Conservation (phyloP, 2,113 vertebrate genomes). For the Gobiocypris rarus region DNA sequence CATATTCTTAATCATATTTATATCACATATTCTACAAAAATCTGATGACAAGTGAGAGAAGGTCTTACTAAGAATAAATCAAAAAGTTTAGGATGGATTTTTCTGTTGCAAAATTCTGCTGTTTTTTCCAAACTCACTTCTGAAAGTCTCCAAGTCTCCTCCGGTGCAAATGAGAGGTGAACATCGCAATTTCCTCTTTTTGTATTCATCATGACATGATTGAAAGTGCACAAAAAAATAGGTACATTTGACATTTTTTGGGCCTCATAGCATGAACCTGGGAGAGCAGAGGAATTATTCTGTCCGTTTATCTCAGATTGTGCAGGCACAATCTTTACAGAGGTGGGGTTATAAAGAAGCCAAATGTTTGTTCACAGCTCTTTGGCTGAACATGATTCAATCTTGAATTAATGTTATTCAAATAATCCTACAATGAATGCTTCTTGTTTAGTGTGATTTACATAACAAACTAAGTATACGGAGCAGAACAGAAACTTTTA, state of each 20-base stretch:
- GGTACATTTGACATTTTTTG: not conserved
- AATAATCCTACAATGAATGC: too few relatives aligned
- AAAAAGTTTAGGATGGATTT: not conserved
- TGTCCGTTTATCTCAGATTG: not conserved
- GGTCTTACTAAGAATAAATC: not conserved
- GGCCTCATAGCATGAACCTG: not conserved
- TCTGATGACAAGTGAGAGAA: not conserved
- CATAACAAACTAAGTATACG: too few relatives aligned
- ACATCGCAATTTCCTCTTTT: not conserved
- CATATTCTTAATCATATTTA: not conserved
- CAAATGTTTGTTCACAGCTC: too few relatives aligned
- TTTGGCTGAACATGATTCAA: too few relatives aligned
- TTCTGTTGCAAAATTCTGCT: not conserved
- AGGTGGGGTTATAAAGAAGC: too few relatives aligned
- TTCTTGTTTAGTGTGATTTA: too few relatives aligned
- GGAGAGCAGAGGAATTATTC: not conserved
- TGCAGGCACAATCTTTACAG: too few relatives aligned
- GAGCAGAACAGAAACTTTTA: too few relatives aligned
- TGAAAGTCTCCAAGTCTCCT: not conserved
- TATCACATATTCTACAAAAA: not conserved
- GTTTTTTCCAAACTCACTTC: not conserved
- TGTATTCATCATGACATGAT: slow-evolving; percentile 7
- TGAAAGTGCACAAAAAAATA: not conserved
- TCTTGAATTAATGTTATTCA: too few relatives aligned
- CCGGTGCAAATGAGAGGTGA: not conserved